A percentile compares a stretch with the other conserved stretches of the same genome.
phyloP scores from a whole-genome alignment of 2,888 invertebrate species.

The Pseudococcus jackbeardsleyi region DNA sequence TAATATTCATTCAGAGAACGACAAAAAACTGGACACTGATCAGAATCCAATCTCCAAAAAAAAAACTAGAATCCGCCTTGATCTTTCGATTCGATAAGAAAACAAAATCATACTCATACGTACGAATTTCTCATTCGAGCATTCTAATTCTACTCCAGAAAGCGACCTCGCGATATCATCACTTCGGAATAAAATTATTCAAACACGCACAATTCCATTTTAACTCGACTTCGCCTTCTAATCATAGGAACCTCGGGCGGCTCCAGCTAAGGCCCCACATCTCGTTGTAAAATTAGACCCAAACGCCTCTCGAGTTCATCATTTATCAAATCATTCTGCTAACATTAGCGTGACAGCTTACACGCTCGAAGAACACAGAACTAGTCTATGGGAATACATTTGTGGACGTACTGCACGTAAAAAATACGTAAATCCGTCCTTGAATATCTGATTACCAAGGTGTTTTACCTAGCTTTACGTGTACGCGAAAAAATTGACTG shows the following conservation, averaged over 20 bases:
- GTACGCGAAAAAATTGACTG: background rate
- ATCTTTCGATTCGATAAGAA: background rate
- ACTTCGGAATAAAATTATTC: background rate
- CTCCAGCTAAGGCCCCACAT: conserved; percentile 4
- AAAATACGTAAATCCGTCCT: conserved; percentile 4
- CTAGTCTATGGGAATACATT: background rate
- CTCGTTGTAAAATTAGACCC: conserved; percentile 27
- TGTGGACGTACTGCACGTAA: background rate
- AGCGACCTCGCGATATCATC: background rate
- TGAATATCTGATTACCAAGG: conserved; percentile 47
- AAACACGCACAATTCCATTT: background rate
- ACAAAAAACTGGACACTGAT: background rate
- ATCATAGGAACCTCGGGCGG: background rate
- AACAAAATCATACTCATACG: background rate
- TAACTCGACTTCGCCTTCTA: background rate
- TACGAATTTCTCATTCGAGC: background rate
- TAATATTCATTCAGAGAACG: too few relatives aligned
- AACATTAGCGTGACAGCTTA: conserved; percentile 34
- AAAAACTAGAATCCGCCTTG: background rate
- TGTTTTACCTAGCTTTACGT: background rate
- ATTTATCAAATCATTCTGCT: conserved; percentile 19
- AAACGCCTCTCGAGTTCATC: conserved; percentile 31
- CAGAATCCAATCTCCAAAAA: background rate
- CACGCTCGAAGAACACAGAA: conserved; percentile 23
- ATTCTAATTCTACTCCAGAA: background rate